Conservation (phyloP, 2,113 vertebrate species). For the Heteronetta atricapilla region DNA sequence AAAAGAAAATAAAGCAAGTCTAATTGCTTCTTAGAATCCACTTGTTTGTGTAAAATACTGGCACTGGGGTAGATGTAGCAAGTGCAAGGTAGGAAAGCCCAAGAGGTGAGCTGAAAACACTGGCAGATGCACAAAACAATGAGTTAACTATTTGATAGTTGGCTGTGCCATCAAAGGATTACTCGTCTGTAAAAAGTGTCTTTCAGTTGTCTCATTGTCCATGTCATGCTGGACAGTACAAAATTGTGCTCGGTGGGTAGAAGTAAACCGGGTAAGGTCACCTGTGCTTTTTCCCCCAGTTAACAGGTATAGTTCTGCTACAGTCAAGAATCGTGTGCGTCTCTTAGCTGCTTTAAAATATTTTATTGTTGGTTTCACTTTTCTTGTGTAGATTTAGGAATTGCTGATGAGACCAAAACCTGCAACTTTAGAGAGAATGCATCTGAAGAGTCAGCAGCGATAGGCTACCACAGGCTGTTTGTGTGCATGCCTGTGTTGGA, state of each 20-base stretch:
- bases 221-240: not conserved
- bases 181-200: not conserved
- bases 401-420: constrained; percentile 61
- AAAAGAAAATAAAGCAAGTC: not conserved
- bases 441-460: constrained; percentile 55
- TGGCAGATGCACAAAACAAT: not conserved
- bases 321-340: not conserved
- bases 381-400: constrained; percentile 20
- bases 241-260: not conserved
- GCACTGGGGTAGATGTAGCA: not conserved
- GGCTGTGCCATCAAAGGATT: not conserved
- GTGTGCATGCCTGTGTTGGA: constrained; percentile 8
- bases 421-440: constrained; percentile 59
- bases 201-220: not conserved
- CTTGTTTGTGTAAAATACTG: not conserved
- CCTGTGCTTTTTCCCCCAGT: not conserved
- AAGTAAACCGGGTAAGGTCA: not conserved
- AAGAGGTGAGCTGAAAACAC: not conserved
- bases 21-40: not conserved
- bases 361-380: not conserved
- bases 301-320: not conserved
- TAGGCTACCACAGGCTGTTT: not conserved
- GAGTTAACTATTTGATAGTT: not conserved
- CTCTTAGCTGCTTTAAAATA: not conserved
- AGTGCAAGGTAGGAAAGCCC: not conserved